phyloP scores from a whole-genome alignment of 2,888 invertebrate genomes.

The Nipponacmea schrenckii region DNA sequence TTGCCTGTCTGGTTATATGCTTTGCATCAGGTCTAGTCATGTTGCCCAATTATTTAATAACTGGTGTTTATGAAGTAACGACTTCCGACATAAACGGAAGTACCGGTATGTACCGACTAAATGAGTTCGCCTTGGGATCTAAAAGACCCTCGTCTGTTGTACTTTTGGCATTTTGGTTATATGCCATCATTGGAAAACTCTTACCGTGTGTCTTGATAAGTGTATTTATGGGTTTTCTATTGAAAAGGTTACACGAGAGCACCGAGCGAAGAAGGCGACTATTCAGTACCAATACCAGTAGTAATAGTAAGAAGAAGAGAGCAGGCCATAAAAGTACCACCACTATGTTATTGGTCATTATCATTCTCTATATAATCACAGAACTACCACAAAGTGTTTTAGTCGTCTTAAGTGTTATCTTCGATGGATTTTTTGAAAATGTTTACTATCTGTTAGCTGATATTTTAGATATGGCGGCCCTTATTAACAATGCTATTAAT shows the following conservation, averaged over 20 bases:
- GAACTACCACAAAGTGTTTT: slow-evolving; percentile 85
- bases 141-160: slow-evolving; percentile 28
- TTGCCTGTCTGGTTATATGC: slow-evolving; percentile 68
- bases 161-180: slow-evolving; percentile 77
- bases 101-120: slow-evolving; percentile 34
- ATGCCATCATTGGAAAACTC: slow-evolving; percentile 90
- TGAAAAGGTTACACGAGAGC: slow-evolving; percentile 63
- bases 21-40: slow-evolving; percentile 71
- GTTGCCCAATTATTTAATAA: slow-evolving; percentile 52
- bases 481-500: slow-evolving; percentile 91
- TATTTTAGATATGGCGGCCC: slow-evolving; percentile 87
- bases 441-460: slow-evolving; percentile 76
- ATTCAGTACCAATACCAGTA: slow-evolving; percentile 21
- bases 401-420: slow-evolving; percentile 81
- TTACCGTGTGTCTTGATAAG: slow-evolving; percentile 89
- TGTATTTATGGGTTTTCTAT: slow-evolving; percentile 71
- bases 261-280: slow-evolving; percentile 30
- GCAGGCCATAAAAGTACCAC: slow-evolving; percentile 79
- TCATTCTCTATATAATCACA: slow-evolving; percentile 83
- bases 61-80: slow-evolving; percentile 26
- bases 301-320: slow-evolving; percentile 29
- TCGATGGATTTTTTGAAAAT: slow-evolving; percentile 77
- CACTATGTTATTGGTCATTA: slow-evolving; percentile 80
- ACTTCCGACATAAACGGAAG: slow-evolving; percentile 26
- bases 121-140: slow-evolving; percentile 31